phyloP scores from a whole-genome alignment of 2,113 vertebrate species.

The Eulemur rufifrons region DNA sequence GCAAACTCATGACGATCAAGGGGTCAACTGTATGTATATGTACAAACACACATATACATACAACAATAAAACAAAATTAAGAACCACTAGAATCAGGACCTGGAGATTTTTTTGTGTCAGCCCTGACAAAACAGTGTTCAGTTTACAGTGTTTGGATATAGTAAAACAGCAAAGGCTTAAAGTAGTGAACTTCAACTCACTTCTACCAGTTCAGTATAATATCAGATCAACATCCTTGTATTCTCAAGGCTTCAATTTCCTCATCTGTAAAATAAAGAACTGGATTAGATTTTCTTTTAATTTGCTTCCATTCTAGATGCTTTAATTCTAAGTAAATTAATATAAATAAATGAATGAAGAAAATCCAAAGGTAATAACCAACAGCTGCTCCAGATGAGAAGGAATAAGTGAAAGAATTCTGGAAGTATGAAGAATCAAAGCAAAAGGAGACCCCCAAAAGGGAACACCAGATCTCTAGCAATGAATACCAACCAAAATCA shows the following conservation, averaged over 20 bases:
- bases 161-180: background rate
- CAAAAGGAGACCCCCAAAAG: too few relatives aligned
- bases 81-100: background rate
- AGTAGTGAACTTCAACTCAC: too few relatives aligned
- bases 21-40: background rate
- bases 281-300: background rate
- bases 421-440: too few relatives aligned
- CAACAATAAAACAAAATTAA: background rate
- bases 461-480: too few relatives aligned
- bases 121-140: background rate
- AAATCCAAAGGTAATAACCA: too few relatives aligned
- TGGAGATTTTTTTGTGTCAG: background rate
- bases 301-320: background rate
- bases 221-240: too few relatives aligned
- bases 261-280: background rate
- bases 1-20: background rate
- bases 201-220: background rate
- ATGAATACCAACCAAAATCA: too few relatives aligned
- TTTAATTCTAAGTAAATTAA: background rate
- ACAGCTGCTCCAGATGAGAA: too few relatives aligned
- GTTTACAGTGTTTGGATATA: background rate
- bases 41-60: background rate
- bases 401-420: too few relatives aligned
- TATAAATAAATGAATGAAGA: background rate
- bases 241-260: background rate